Base-by-base conservation (phyloP, 2,113 vertebrate genomes). In the Xyliphius kryptos region DNA sequence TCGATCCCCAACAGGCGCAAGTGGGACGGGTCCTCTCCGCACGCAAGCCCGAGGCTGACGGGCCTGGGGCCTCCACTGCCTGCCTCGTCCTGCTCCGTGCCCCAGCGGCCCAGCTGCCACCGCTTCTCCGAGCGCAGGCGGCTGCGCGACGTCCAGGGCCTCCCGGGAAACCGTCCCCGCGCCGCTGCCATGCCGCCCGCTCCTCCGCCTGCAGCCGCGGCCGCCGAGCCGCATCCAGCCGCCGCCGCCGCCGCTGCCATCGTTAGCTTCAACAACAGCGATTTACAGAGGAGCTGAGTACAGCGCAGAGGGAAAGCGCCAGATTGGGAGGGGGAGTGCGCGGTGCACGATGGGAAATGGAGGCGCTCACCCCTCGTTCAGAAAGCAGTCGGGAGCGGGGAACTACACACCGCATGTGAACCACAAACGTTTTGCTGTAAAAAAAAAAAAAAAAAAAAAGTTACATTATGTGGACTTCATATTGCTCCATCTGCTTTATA, bases 211-310 rank as follows among this genome's bases (percentile, higher is more conserved):
- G 88, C 89, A 82, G 89, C 88, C 85, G 87, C 88, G 87, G 90
- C 89, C 88, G 86, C 87, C 79, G 85, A 86, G 87, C 85, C 86
- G 85, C 85, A 88, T 83, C 86, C 89, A 85, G 86, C 90, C 81
- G 91, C 91, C 90, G 89, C 89, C 85, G 86, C 90, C 81, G 91
- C 91, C 90, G 89, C 89, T 89, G 91, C 91, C 91, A 91, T 92
- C 59, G 32, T 50, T 61, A 83, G 83, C 82, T 85, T 83, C 80
- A 79, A 88, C 84, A 89, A 88, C 86, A 77, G 83, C 75, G 83
- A 83, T 68, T 50, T 61, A 76, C 84, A 84, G 80, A 84, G 76
- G 71, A 80, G 77, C 69, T 82, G 76, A 62, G 71, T 76, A 41
- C 79, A 84, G 76, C 82, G 80, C 79, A 86, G 83, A 86, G 85